Conservation (phyloP, 2,797 vertebrate species). For the Scleropages formosus region DNA sequence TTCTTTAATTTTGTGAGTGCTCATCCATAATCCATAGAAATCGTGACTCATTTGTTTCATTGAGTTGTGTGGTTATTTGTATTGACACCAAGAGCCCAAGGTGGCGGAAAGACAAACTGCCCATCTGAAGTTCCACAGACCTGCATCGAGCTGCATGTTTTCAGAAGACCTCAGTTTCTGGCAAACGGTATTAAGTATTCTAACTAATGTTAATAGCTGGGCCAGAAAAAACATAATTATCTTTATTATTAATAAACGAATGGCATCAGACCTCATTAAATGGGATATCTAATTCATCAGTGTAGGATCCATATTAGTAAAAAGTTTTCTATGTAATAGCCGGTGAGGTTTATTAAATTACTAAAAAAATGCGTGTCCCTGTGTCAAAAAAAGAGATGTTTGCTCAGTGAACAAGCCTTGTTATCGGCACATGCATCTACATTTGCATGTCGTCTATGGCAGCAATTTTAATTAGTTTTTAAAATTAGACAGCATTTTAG, state of each 20-base stretch:
- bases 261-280: not conserved
- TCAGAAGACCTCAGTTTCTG: not conserved
- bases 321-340: too few relatives aligned
- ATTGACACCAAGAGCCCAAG: constrained; percentile 28
- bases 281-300: too few relatives aligned
- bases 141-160: not conserved
- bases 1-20: constrained; percentile 34
- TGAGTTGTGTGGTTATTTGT: constrained; percentile 42
- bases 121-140: not conserved
- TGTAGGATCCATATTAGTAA: too few relatives aligned
- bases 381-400: too few relatives aligned
- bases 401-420: not conserved
- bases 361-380: too few relatives aligned
- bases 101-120: not conserved
- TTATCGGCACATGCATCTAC: not conserved
- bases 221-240: too few relatives aligned
- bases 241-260: too few relatives aligned
- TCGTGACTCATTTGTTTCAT: too few relatives aligned
- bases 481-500: constrained; percentile 11
- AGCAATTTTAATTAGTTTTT: not conserved
- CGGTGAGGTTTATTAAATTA: too few relatives aligned
- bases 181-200: not conserved
- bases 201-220: not conserved
- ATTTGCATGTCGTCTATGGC: not conserved
- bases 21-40: too few relatives aligned